Evolutionary conservation across 2,888 invertebrate species (phyloP).

Genomic region (Nymphalis polychloros): DNA sequence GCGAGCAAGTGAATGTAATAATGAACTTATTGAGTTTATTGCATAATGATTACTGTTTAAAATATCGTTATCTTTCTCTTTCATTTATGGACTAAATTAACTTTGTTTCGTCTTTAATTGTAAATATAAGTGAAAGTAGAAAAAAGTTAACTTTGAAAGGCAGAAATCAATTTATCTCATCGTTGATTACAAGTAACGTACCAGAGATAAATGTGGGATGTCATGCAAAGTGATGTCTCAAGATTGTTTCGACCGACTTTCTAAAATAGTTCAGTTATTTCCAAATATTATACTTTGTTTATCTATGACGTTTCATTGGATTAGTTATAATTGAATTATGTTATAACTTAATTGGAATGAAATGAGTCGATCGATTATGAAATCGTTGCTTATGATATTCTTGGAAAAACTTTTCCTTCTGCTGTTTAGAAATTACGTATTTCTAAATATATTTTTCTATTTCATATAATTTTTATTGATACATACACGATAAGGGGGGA

Average conservation of each 20-base stretch:
- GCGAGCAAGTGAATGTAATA: slow-evolving; percentile 26
- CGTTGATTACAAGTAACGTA: slow-evolving; percentile 12
- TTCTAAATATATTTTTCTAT: too few species aligned
- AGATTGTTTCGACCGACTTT: slow-evolving; percentile 3
- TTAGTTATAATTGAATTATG: too few species aligned
- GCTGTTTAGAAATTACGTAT: too few species aligned
- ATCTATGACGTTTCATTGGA: not conserved
- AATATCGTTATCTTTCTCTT: slow-evolving; percentile 22
- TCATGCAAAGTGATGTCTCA: slow-evolving; percentile 6
- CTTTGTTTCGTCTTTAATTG: slow-evolving; percentile 30
- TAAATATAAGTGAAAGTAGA: slow-evolving; percentile 33
- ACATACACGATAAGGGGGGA: too few species aligned
- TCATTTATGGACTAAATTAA: slow-evolving; percentile 26
- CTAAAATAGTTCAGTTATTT: not conserved
- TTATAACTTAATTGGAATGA: not conserved
- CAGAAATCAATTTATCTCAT: slow-evolving; percentile 17
- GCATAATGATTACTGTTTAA: slow-evolving; percentile 24
- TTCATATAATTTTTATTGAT: too few species aligned
- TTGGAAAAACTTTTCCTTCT: not conserved
- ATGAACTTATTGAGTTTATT: slow-evolving; percentile 27
- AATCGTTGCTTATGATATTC: not conserved
- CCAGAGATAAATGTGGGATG: slow-evolving; percentile 16
- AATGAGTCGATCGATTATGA: not conserved
- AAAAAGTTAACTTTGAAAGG: slow-evolving; percentile 22
- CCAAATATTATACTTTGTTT: not conserved